These are phyloP conservation scores for Drosophila kuntzei DNA, from an alignment of 2,888 invertebrate genomes.

Conservation along the genomic window DNA sequence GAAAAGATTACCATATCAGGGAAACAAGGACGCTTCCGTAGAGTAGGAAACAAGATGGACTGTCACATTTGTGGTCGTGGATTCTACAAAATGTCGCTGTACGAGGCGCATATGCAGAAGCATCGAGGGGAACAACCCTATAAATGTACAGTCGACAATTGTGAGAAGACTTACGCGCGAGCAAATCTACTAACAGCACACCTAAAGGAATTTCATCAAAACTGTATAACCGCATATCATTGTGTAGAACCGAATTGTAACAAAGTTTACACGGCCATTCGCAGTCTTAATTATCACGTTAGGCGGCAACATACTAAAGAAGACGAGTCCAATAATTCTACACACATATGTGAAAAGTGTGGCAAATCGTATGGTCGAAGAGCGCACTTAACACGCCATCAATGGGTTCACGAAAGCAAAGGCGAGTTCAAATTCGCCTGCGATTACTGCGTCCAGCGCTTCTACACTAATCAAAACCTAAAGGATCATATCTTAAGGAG, in stretches of 20 bases:
- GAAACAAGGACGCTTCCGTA: constrained; percentile 7
- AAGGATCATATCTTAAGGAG: constrained; percentile 74
- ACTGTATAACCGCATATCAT: constrained; percentile 19
- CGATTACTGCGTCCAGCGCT: constrained; percentile 49
- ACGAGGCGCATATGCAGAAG: constrained; percentile 63
- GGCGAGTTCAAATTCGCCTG: constrained; percentile 46
- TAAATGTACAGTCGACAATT: constrained; percentile 48
- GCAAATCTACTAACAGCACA: constrained; percentile 48
- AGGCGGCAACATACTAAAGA: constrained; percentile 32
- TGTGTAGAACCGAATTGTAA: constrained; percentile 46
- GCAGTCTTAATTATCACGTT: constrained; percentile 68
- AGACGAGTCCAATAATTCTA: neutral
- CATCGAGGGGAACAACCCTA: constrained; percentile 61
- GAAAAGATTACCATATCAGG: constrained; percentile 31
- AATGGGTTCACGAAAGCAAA: constrained; percentile 47
- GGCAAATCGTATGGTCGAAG: constrained; percentile 72
- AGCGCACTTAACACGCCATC: constrained; percentile 61
- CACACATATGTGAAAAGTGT: constrained; percentile 75
- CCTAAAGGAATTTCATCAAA: constrained; percentile 44
- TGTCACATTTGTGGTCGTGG: constrained; percentile 60
- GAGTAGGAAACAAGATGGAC: constrained; percentile 42
- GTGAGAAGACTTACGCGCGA: constrained; percentile 56
- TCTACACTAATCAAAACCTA: constrained; percentile 66
- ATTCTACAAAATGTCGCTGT: constrained; percentile 61
- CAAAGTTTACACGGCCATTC: constrained; percentile 61